These are phyloP conservation scores for Cairina moschata DNA, from an alignment of 2,113 vertebrate genomes.

Conservation along the genomic window DNA sequence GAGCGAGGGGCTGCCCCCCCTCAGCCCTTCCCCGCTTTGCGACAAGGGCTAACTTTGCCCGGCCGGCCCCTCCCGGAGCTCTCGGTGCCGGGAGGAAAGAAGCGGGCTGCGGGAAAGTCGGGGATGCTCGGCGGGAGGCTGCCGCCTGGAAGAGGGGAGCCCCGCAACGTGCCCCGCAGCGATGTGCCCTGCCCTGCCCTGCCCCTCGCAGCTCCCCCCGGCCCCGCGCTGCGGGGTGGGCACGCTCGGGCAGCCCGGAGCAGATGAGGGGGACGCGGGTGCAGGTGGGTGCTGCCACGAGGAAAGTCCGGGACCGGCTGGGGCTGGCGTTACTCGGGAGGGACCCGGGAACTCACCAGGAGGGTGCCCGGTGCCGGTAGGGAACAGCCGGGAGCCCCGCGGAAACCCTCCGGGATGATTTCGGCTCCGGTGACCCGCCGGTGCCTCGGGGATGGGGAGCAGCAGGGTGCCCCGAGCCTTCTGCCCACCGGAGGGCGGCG, in stretches of 20 bases:
- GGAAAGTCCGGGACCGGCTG: conserved; percentile 18
- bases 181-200: too few relatives aligned
- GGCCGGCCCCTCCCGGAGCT: too few relatives aligned
- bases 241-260: background rate
- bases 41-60: too few relatives aligned
- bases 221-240: background rate
- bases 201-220: background rate
- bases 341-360: conserved; percentile 1
- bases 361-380: background rate
- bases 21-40: too few relatives aligned
- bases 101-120: background rate
- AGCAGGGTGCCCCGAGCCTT: background rate
- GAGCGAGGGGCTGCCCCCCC: too few relatives aligned
- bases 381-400: fast-evolving
- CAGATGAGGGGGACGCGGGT: conserved; percentile 16
- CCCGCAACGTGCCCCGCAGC: too few relatives aligned
- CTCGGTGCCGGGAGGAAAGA: background rate
- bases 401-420: background rate
- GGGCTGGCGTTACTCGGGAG: background rate
- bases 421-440: background rate
- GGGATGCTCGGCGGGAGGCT: too few relatives aligned
- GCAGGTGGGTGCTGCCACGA: conserved; percentile 18
- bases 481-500: fast-evolving
- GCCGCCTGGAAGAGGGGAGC: too few relatives aligned
- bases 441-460: background rate